Percentiles rank a stretch among this genome's conserved stretches.
Evolutionary conservation across 2,888 invertebrate genomes (phyloP).

Genomic region (Julus scandinavius): DNA sequence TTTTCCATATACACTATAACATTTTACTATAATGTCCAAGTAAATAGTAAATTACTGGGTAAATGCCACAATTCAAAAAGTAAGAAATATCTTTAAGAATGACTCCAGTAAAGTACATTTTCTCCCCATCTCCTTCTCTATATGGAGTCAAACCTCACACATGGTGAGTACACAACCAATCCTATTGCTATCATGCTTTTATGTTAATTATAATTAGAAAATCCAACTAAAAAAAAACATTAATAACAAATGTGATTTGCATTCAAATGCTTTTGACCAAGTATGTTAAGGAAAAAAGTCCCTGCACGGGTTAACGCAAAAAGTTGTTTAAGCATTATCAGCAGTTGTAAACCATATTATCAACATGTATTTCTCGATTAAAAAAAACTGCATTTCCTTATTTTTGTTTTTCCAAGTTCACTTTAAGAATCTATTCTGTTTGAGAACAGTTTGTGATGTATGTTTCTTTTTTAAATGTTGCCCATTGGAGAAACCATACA

Average conservation of each 20-base stretch:
- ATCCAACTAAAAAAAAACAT: not conserved
- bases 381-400: too few species aligned
- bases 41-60: not conserved
- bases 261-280: not conserved
- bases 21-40: not conserved
- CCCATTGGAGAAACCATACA: too few species aligned
- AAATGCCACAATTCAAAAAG: not conserved
- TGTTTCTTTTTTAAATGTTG: too few species aligned
- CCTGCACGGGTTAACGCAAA: too few species aligned
- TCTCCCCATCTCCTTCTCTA: not conserved
- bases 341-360: too few species aligned
- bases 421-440: too few species aligned
- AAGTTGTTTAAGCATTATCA: too few species aligned
- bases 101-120: not conserved
- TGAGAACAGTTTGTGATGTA: too few species aligned
- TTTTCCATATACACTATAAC: not conserved
- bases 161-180: not conserved
- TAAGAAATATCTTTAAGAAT: conserved; percentile 3
- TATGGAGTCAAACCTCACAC: not conserved
- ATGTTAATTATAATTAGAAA: not conserved
- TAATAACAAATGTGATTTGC: not conserved
- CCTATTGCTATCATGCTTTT: not conserved
- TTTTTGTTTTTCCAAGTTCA: too few species aligned
- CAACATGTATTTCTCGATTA: too few species aligned
- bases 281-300: too few species aligned